Evolutionary conservation across 2,797 vertebrate genomes (phyloP), one percentile per base, ranked within the genome.

Genomic region (Scarus forsteni): DNA sequence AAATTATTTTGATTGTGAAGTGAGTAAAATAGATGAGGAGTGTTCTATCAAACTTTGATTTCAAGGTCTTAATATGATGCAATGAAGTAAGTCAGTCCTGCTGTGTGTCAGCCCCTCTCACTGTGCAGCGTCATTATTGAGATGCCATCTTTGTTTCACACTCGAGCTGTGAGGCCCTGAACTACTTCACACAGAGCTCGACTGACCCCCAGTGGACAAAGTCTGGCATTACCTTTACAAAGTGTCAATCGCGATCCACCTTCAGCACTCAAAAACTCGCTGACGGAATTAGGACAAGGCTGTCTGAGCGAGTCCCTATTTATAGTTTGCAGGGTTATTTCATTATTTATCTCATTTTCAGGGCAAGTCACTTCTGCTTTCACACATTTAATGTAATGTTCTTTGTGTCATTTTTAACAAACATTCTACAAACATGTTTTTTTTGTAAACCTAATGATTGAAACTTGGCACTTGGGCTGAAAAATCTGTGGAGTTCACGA

Each of bases 141-240:
- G 62, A 70, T 64, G 75, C 61, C 80, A 80, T 73, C 63, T 80
- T 70, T 56, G 18, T 58, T 64, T 27, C 34, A 16, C 14, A 27
- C 42, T n/a, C 6, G 36, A 35, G 12, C 18, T 27, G 27, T 27
- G 18, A 38, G 60, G 27, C 9, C 3, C 48, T 9, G n/a, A 10
- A 27, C 1, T 1, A 49, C 0, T 6, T 35, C 8, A 19, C 11
- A 12, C 55, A 8, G 79, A 10, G n/a, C 73, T n/a, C 42, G 66
- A 40, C 81, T 83, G 89, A 82, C 89, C 84, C 67, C 91, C 85
- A 18, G 88, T 85, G 92, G 89, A 16, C 36, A 38, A 0, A 4
- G 9, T 15, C 3, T 45, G 56, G 56, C 48, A 74, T 15, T 49
- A 9, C 18, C 6, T 1, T 42, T 46, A 18, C 42, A 54, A 45